Base-by-base conservation (phyloP, 2,113 vertebrate species). In the Engystomops pustulosus region DNA sequence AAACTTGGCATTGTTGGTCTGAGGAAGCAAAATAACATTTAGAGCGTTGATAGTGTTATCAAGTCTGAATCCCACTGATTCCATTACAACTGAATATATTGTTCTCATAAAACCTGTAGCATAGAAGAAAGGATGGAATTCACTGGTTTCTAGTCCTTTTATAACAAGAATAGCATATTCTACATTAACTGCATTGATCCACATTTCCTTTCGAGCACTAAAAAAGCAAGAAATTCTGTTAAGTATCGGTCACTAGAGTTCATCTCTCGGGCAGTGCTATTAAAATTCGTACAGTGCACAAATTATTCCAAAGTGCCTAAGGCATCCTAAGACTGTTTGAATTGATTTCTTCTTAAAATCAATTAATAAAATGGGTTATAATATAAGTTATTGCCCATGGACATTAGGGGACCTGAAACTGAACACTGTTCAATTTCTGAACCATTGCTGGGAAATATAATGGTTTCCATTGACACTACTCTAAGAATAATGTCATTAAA, bases 281-380 rank as follows among this genome's bases (percentile, higher is more conserved):
- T 85, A 79, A 85, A 70, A 85, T 85, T 55, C 34, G 58, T 70
- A 79, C 83, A 85, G 83, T 79, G 74, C 75, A 79, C 62, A 78
- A 85, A 79, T 85, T 85, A 85, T 85, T 85, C 47, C 49, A 85
- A 69, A 69, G 23, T 70, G 83, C 83, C 75, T 23, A 3, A 79
- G 65, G 83, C 75, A 68, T 47, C 34, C 47, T 78, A 78, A 84
- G 82, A 78, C 47, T 84, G 70, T 34, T 75, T 49, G 32, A 84
- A 84, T 84, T 84, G 83, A 85, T 85, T 85, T 85, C 83, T 85
- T 85, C 74, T 85, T 79, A 85, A 85, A 85, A 85, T 85, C 83
- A 85, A 85, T 85, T 85, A 85, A 85, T 85, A 85, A 69, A 85
- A 78, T 85, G 75, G 74, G 65, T 79, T 85, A 53, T 84, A 84